Conservation (phyloP, 1,140 invertebrate genomes). For the Vanessa atalanta region DNA sequence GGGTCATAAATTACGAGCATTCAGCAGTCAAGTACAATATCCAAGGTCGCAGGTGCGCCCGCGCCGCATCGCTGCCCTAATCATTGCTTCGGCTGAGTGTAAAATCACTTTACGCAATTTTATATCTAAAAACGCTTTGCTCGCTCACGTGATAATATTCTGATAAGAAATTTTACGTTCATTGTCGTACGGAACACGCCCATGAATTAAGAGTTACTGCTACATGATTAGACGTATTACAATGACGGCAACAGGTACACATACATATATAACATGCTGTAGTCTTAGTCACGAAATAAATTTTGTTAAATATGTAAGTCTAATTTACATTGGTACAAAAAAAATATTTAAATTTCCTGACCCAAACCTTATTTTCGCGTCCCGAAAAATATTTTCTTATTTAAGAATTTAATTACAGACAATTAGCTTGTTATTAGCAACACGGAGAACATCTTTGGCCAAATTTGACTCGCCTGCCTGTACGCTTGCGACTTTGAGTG, state of each 20-base stretch:
- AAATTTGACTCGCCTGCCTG: too few species aligned
- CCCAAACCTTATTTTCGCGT: too few species aligned
- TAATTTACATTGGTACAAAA: too few species aligned
- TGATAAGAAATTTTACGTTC: constrained; percentile 5
- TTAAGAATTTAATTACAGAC: too few species aligned
- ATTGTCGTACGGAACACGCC: neutral
- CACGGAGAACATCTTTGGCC: too few species aligned
- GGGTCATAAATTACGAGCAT: neutral
- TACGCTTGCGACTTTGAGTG: too few species aligned
- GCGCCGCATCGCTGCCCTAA: constrained; percentile 16
- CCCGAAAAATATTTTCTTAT: too few species aligned
- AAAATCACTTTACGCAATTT: neutral
- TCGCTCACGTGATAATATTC: neutral
- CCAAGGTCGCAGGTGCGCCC: constrained; percentile 33
- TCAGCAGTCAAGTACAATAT: constrained; percentile 20
- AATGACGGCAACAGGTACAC: neutral
- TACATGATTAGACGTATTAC: neutral
- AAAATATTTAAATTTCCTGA: too few species aligned
- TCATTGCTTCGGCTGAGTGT: neutral
- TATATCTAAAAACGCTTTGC: neutral
- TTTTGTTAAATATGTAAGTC: too few species aligned
- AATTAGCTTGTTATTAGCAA: too few species aligned
- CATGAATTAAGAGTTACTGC: neutral
- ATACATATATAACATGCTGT: too few species aligned
- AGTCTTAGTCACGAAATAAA: too few species aligned